Evolutionary conservation across 2,888 invertebrate genomes (phyloP).

Genomic region (Orthosia incerta): DNA sequence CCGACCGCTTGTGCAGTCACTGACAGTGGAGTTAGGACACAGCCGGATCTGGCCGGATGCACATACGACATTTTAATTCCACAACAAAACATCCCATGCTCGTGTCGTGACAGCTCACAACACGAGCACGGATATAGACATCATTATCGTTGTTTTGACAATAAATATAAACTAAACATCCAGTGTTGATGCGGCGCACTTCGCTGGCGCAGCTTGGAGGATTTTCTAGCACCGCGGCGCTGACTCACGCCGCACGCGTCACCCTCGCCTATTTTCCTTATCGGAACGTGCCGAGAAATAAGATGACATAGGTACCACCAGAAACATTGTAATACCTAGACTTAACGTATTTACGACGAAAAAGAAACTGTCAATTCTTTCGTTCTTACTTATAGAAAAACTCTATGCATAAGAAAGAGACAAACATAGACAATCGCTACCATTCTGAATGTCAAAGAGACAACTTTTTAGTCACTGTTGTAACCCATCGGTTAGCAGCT

Average conservation of each 20-base stretch:
- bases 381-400: no score
- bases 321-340: no score
- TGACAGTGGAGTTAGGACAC: not conserved
- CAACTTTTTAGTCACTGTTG: no score
- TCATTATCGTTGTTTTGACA: not conserved
- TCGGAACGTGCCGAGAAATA: slow-evolving; percentile 19
- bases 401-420: no score
- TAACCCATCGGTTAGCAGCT: no score
- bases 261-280: slow-evolving; percentile 30
- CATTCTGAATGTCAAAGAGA: no score
- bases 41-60: not conserved
- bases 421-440: no score
- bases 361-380: no score
- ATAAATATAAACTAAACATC: slow-evolving; percentile 18
- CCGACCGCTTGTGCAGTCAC: not conserved
- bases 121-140: not conserved
- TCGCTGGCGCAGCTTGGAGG: slow-evolving; percentile 17
- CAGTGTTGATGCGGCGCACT: not conserved
- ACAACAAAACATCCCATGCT: not conserved
- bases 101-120: not conserved
- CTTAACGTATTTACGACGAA: no score
- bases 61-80: not conserved
- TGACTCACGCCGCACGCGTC: slow-evolving; percentile 27
- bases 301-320: not conserved
- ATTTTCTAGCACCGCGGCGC: not conserved